Conservation (phyloP, 2,888 invertebrate species). For the Strigamia maritima region DNA sequence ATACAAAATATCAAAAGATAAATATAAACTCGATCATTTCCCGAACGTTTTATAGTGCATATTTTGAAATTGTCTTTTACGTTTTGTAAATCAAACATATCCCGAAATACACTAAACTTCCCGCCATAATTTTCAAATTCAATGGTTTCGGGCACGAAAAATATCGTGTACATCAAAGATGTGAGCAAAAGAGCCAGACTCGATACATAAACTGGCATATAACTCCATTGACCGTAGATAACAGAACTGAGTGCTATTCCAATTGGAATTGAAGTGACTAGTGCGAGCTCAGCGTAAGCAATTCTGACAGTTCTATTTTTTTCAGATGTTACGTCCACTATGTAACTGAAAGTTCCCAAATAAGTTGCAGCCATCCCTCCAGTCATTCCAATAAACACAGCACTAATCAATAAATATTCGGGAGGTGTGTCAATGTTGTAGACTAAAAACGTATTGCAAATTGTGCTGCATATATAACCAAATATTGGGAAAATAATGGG, state of each 20-base stretch:
- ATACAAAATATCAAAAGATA: neutral
- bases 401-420: neutral
- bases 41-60: neutral
- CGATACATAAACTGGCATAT: constrained; percentile 50
- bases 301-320: neutral
- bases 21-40: neutral
- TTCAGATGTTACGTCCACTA: neutral
- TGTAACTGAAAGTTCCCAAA: neutral
- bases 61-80: neutral
- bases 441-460: neutral
- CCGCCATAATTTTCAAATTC: neutral
- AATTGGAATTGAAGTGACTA: constrained; percentile 52
- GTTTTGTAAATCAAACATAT: neutral
- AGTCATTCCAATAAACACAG: neutral
- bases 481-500: neutral
- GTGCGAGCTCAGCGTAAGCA: neutral
- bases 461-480: neutral
- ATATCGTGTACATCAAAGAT: constrained; percentile 50
- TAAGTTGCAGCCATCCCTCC: neutral
- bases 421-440: neutral
- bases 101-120: neutral
- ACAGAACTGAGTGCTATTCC: constrained; percentile 79
- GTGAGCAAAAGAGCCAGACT: constrained; percentile 48
- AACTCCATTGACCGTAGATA: constrained; percentile 56
- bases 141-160: constrained; percentile 43